Evolutionary conservation across 1,140 invertebrate species (phyloP), one percentile per base, ranked within the genome.

Genomic region (Drosophila azteca): DNA sequence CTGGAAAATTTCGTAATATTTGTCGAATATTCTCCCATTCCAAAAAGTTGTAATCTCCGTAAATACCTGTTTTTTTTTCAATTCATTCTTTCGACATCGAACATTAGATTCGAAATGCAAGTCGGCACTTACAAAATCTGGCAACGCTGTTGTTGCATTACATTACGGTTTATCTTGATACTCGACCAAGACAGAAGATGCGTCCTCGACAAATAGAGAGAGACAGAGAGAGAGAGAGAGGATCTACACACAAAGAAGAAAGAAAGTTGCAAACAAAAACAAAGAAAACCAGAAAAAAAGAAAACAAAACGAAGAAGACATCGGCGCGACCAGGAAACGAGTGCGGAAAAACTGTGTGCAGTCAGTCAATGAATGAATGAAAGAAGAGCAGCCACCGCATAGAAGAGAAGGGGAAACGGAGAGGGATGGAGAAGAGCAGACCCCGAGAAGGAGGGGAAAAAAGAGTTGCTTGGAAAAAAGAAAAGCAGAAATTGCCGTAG

Each of bases 301-400:
- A 24, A 4, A 24, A 24, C 2, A 24, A 24, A 26, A 26, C 24
- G 45, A 53, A 67, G 49, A 46, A 50, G 62, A 61, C 39, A 58
- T 55, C 60, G 74, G 62, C 67, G 62, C 67, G 79, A 77, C 81
- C 81, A 84, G 81, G 81, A 84, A 84, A 77, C 73, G 59, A 67
- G 35, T 46, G 46, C 50, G 64, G 60, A 79, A 79, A 57, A 50
- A 51, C 51, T 52, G 62, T 83, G 75, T 78, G 79, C 66, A 83
- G 80, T 60, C 58, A 52, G 26, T 77, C 51, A 77, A 63, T 85
- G 76, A 84, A 84, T 79, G 76, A 75, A 67, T 11, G 35, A 80
- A 65, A 74, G 71, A 73, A 70, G 67, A 70, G 65, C 67, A 50
- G 35, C 11, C 35, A 39, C 35, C 35, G 35, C 35, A 39, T 39